Conservation (phyloP, 2,888 invertebrate species). For the Rhaphigaster nebulosa region DNA sequence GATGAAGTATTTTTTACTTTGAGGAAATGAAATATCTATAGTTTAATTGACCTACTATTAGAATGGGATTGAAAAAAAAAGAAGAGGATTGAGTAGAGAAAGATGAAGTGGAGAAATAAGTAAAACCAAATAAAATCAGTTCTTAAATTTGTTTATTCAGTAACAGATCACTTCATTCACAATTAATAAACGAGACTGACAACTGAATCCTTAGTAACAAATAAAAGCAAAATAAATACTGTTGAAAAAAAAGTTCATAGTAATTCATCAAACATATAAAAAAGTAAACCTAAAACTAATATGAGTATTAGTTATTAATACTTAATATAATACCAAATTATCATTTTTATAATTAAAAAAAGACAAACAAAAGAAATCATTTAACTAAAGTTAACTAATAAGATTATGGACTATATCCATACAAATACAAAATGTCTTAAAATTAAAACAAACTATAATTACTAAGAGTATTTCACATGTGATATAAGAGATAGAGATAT, state of each 20-base stretch:
- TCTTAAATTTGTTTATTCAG: slow-evolving; percentile 22
- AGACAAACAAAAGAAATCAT: slow-evolving; percentile 5
- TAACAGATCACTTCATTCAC: slow-evolving; percentile 46
- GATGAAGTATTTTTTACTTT: too few relatives aligned
- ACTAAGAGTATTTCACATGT: slow-evolving; percentile 51
- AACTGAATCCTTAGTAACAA: slow-evolving; percentile 51
- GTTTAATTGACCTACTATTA: too few relatives aligned
- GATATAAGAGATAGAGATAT: slow-evolving; percentile 9
- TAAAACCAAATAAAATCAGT: background rate
- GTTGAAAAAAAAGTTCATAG: slow-evolving; percentile 30
- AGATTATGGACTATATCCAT: background rate
- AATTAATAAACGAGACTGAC: slow-evolving; percentile 4
- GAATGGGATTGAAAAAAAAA: too few relatives aligned
- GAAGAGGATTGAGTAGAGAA: too few relatives aligned
- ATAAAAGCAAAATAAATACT: slow-evolving; percentile 53
- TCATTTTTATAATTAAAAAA: slow-evolving; percentile 24
- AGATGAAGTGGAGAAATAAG: background rate
- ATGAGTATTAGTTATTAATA: slow-evolving; percentile 57
- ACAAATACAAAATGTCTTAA: slow-evolving; percentile 52
- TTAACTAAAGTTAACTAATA: slow-evolving; percentile 8
- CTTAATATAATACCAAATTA: slow-evolving; percentile 39
- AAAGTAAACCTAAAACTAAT: slow-evolving; percentile 50
- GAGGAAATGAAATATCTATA: too few relatives aligned
- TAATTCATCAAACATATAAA: slow-evolving; percentile 49
- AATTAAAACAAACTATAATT: slow-evolving; percentile 45